phyloP scores from a whole-genome alignment of 2,113 vertebrate species.

The Ameiurus melas region DNA sequence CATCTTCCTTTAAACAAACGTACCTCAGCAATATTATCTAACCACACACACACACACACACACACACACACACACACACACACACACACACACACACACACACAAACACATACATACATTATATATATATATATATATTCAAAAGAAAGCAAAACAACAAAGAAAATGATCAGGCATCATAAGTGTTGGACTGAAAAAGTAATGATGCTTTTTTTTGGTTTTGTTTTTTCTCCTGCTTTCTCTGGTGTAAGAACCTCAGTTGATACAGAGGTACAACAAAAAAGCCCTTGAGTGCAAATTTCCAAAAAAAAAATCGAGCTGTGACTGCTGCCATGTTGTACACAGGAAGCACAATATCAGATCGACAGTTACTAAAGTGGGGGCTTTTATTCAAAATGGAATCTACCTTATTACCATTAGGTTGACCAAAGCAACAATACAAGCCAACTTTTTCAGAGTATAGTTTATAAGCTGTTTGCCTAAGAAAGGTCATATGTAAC shows the following conservation, averaged over 20 bases:
- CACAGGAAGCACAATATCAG: background rate
- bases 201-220: background rate
- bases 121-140: background rate
- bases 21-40: background rate
- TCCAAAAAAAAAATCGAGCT: background rate
- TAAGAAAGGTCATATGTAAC: background rate
- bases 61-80: too few relatives aligned
- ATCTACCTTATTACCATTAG: background rate
- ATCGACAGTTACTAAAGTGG: background rate
- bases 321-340: background rate
- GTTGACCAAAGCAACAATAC: background rate
- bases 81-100: too few relatives aligned
- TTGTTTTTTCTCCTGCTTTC: background rate
- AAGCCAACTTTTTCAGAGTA: too few relatives aligned
- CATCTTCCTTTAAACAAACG: background rate
- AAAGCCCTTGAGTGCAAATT: background rate
- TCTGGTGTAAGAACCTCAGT: background rate
- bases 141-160: background rate
- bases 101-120: too few relatives aligned
- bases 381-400: background rate
- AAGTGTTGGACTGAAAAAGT: background rate
- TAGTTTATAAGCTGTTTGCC: background rate
- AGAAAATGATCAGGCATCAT: background rate
- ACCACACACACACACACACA: background rate
- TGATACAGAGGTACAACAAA: background rate